phyloP scores from a whole-genome alignment of 1,140 invertebrate genomes.

The Diabrotica undecimpunctata region DNA sequence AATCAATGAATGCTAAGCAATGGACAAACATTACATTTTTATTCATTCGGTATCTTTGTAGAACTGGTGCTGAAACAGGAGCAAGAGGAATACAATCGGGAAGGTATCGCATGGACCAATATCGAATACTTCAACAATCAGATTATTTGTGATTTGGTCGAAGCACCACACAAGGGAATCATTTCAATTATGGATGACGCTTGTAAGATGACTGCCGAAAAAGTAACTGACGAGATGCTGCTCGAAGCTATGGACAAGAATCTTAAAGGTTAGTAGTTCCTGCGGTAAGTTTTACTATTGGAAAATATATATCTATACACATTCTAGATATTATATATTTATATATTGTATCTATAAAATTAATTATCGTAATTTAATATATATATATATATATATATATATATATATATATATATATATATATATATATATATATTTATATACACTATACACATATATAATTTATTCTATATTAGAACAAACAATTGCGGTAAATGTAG shows the following conservation, averaged over 20 bases:
- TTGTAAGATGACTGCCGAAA: slow-evolving; percentile 84
- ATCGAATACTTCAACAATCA: slow-evolving; percentile 92
- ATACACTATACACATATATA: no score
- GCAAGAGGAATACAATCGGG: slow-evolving; percentile 89
- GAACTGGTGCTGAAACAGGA: slow-evolving; percentile 94
- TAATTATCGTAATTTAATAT: no score
- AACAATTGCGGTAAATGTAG: no score
- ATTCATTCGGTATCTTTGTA: slow-evolving; percentile 35
- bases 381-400: no score
- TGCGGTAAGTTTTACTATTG: not conserved
- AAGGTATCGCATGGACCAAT: slow-evolving; percentile 89
- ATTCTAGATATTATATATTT: no score
- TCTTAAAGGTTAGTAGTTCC: slow-evolving; percentile 50
- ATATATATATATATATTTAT: no score
- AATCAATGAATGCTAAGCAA: no score
- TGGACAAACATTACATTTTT: no score
- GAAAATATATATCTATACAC: slow-evolving; percentile 20
- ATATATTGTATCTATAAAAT: no score
- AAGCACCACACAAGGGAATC: slow-evolving; percentile 79
- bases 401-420: no score
- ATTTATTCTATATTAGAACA: no score
- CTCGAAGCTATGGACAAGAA: slow-evolving; percentile 92
- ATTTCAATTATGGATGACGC: slow-evolving; percentile 94
- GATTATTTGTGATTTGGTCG: slow-evolving; percentile 90
- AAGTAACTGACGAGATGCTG: slow-evolving; percentile 86